phyloP scores from a whole-genome alignment of 2,113 vertebrate genomes.

The Hirundichthys speculiger region DNA sequence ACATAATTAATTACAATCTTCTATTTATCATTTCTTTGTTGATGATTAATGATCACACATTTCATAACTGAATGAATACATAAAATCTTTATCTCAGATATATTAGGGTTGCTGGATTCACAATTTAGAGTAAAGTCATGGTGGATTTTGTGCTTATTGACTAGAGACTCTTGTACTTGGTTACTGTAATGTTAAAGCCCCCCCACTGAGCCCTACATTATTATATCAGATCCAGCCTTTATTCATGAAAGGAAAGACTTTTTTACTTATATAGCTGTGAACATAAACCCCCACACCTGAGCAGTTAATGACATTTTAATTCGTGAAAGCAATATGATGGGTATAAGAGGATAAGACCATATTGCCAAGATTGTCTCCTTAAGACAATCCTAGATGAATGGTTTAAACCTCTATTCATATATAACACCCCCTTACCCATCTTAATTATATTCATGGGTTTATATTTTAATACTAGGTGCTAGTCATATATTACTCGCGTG shows the following conservation, averaged over 20 bases:
- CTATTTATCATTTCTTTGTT: too few species aligned
- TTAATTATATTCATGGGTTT: neutral
- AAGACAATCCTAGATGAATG: too few species aligned
- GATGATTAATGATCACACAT: too few species aligned
- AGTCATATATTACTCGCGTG: neutral
- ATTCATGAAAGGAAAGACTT: slow-evolving; percentile 48
- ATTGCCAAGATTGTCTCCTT: too few species aligned
- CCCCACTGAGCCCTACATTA: slow-evolving; percentile 18
- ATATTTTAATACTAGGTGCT: slow-evolving; percentile 1
- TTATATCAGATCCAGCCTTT: slow-evolving; percentile 48
- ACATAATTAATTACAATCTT: too few species aligned
- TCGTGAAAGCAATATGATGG: too few species aligned
- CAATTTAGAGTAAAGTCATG: slow-evolving; percentile 15
- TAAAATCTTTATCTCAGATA: too few species aligned
- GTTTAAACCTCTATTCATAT: too few species aligned
- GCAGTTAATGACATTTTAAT: slow-evolving; percentile 24
- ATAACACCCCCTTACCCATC: too few species aligned
- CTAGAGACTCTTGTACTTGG: neutral
- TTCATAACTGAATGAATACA: too few species aligned
- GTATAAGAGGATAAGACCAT: too few species aligned
- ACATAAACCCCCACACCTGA: slow-evolving; percentile 25
- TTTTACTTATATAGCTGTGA: slow-evolving; percentile 32
- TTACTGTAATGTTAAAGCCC: slow-evolving; percentile 13
- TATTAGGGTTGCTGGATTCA: neutral
- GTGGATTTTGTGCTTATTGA: too few species aligned